Conservation (phyloP, 2,888 invertebrate genomes). For the Nebria brevicollis region DNA sequence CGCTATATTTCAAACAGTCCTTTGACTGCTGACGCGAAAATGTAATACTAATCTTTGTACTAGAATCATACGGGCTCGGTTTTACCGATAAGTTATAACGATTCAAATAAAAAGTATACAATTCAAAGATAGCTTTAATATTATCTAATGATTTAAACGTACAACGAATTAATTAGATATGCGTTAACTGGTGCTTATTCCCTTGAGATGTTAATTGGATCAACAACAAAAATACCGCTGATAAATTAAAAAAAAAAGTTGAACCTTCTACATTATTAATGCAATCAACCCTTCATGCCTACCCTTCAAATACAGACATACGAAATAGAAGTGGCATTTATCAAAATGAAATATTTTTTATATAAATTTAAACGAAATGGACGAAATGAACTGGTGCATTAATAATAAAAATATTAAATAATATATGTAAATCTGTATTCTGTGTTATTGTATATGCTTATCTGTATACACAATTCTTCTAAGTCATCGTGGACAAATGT, state of each 20-base stretch:
- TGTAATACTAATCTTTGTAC: conserved; percentile 9
- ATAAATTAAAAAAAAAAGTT: too few relatives aligned
- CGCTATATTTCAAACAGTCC: background rate
- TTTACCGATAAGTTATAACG: background rate
- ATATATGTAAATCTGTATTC: conserved; percentile 32
- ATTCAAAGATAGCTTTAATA: background rate
- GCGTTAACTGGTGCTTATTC: too few relatives aligned
- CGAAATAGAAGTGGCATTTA: too few relatives aligned
- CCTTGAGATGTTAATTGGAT: too few relatives aligned
- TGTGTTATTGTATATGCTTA: conserved; percentile 29
- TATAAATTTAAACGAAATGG: conserved; percentile 4
- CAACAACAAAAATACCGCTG: too few relatives aligned
- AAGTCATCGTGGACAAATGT: background rate
- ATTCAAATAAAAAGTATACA: background rate
- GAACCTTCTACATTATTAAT: too few relatives aligned
- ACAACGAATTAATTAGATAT: too few relatives aligned
- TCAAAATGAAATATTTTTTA: background rate
- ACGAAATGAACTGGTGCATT: conserved; percentile 33
- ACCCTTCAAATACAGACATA: too few relatives aligned
- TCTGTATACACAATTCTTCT: background rate
- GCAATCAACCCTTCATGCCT: too few relatives aligned
- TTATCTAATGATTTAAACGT: background rate
- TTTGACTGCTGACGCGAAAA: background rate
- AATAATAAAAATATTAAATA: conserved; percentile 24
- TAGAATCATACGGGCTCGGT: background rate